Percentiles rank a stretch among this genome's conserved stretches.
Evolutionary conservation across 2,113 vertebrate species (phyloP).

Genomic region (Danionella cerebrum): DNA sequence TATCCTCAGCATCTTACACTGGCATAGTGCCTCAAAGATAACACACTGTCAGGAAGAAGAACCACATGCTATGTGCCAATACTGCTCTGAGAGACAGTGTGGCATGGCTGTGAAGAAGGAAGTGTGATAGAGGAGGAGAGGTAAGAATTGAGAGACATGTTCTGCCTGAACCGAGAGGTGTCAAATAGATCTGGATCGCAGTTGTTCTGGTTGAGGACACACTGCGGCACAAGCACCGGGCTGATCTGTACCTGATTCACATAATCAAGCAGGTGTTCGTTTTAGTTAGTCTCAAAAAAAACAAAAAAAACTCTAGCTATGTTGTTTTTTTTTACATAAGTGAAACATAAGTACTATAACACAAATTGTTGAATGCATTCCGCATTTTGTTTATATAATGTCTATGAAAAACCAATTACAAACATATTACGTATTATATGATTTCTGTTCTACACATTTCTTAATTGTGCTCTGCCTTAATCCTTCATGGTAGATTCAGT

Average conservation of each 20-base stretch:
- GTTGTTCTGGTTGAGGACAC: slow-evolving; percentile 52
- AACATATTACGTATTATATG: no score
- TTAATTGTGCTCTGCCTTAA: no score
- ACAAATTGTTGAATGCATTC: no score
- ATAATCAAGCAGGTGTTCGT: neutral
- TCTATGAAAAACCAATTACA: no score
- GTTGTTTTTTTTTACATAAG: neutral
- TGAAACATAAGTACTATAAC: no score
- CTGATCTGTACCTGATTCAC: neutral
- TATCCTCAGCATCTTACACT: slow-evolving; percentile 88
- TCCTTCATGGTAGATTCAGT: no score
- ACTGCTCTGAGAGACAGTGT: slow-evolving; percentile 28
- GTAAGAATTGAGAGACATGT: slow-evolving; percentile 20
- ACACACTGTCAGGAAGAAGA: slow-evolving; percentile 37
- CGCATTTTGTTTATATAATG: no score
- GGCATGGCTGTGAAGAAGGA: slow-evolving; percentile 33
- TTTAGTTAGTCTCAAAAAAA: neutral
- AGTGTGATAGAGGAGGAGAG: slow-evolving; percentile 32
- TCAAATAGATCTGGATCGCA: slow-evolving; percentile 55
- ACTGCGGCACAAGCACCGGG: slow-evolving; percentile 2
- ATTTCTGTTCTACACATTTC: no score
- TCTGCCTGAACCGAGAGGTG: slow-evolving; percentile 63
- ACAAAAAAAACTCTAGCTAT: neutral
- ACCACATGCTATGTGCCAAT: slow-evolving; percentile 34
- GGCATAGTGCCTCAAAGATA: slow-evolving; percentile 48